phyloP scores from a whole-genome alignment of 2,888 invertebrate species.

The Anthophora plumipes region DNA sequence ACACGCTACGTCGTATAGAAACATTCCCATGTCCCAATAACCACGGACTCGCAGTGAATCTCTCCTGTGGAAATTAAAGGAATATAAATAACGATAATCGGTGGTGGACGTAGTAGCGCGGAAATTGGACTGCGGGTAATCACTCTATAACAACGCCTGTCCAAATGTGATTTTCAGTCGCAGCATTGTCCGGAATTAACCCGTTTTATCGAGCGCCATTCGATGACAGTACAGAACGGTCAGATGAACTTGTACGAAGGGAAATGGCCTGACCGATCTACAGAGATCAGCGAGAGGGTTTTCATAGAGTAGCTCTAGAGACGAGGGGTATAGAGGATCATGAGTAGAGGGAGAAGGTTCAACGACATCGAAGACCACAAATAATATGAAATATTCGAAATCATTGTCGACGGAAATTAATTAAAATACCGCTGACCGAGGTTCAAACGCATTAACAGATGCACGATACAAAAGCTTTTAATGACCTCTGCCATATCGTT shows the following conservation, averaged over 20 bases:
- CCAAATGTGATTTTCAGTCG: conserved; percentile 63
- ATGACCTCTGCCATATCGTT: not conserved
- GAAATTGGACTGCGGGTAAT: conserved; percentile 62
- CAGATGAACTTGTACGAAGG: conserved; percentile 54
- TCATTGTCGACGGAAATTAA: conserved; percentile 71
- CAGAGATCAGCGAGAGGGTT: too few species aligned
- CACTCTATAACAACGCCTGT: conserved; percentile 61
- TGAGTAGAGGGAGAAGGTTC: not conserved
- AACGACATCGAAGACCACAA: conserved; percentile 66
- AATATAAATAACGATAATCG: conserved; percentile 58
- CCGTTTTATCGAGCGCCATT: conserved; percentile 59
- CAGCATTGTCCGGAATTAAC: conserved; percentile 64
- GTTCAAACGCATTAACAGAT: conserved; percentile 50
- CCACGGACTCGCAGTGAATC: not conserved
- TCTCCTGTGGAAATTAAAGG: conserved; percentile 34
- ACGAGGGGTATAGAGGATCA: too few species aligned
- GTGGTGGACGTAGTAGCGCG: conserved; percentile 31
- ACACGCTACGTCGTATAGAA: not conserved
- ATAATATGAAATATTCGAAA: conserved; percentile 70
- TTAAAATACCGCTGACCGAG: conserved; percentile 64
- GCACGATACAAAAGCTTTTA: conserved; percentile 39
- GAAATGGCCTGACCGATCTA: conserved; percentile 22
- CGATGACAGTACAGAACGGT: conserved; percentile 47
- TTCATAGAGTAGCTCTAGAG: too few species aligned
- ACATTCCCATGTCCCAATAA: conserved; percentile 7